A percentile compares a stretch with the other conserved stretches of the same genome.
Evolutionary conservation across 2,888 invertebrate genomes (phyloP).

Genomic region (Scotopteryx bipunctaria): DNA sequence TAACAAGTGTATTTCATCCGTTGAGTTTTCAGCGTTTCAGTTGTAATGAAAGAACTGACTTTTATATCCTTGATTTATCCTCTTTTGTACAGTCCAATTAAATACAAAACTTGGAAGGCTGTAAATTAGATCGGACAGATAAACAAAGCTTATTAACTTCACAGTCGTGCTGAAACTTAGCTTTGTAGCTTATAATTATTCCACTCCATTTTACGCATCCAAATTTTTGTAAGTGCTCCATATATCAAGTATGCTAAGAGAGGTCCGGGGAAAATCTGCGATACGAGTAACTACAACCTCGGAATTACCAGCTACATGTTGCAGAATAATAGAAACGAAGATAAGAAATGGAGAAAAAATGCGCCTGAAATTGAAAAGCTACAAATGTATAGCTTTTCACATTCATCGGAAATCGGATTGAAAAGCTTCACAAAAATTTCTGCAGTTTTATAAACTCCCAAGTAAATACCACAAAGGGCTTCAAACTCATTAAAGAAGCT

Average conservation of each 20-base stretch:
- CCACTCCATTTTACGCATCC: constrained; percentile 1
- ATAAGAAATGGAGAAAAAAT: too few relatives aligned
- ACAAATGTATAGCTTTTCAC: too few relatives aligned
- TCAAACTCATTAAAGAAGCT: background rate
- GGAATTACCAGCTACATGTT: too few relatives aligned
- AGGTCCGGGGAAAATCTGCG: too few relatives aligned
- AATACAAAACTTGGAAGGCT: constrained; percentile 37
- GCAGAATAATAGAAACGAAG: too few relatives aligned
- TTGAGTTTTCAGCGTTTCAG: constrained; percentile 22
- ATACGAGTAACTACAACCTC: too few relatives aligned
- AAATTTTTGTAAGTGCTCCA: background rate
- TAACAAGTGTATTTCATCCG: constrained; percentile 25
- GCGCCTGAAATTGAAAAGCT: too few relatives aligned
- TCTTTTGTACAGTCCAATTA: constrained; percentile 37
- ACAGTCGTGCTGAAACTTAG: constrained; percentile 29
- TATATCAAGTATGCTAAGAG: too few relatives aligned
- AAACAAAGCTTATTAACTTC: constrained; percentile 39
- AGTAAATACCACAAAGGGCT: background rate
- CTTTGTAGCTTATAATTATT: constrained; percentile 11
- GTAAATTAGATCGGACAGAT: constrained; percentile 42
- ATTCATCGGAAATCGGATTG: too few relatives aligned
- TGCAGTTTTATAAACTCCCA: background rate
- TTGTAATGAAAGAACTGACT: constrained; percentile 32
- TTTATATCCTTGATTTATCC: constrained; percentile 36
- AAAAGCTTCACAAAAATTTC: background rate